phyloP scores from a whole-genome alignment of 2,113 vertebrate genomes.

The Melozone crissalis region DNA sequence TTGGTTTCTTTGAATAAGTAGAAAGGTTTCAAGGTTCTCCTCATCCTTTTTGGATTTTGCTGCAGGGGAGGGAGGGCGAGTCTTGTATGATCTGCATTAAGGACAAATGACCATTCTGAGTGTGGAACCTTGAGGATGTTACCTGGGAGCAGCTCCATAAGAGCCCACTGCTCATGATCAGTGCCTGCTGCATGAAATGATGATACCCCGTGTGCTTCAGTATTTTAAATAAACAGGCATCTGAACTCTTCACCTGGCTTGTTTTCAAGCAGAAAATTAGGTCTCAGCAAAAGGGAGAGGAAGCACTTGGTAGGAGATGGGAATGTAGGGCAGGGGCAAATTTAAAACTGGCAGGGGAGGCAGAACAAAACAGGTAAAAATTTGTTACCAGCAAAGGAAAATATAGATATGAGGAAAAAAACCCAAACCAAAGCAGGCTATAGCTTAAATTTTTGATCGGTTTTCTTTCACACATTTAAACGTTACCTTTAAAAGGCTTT shows the following conservation, averaged over 20 bases:
- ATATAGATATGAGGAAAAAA: neutral
- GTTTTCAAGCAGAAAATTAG: neutral
- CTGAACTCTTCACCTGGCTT: neutral
- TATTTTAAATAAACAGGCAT: neutral
- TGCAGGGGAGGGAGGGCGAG: neutral
- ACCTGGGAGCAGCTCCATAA: neutral
- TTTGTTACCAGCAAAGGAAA: neutral
- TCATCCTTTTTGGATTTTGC: neutral
- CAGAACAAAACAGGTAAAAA: neutral
- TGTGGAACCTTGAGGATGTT: accelerated
- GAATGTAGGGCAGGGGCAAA: neutral
- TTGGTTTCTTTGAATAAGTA: neutral
- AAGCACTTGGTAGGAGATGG: neutral
- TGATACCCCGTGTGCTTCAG: neutral
- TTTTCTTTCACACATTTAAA: neutral
- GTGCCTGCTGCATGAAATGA: neutral
- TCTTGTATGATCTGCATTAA: accelerated
- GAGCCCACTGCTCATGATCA: neutral
- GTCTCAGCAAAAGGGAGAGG: neutral
- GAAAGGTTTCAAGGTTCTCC: neutral
- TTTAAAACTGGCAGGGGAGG: neutral
- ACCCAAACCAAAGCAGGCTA: neutral
- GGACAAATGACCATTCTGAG: neutral
- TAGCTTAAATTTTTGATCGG: neutral
- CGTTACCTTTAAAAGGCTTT: neutral